phyloP scores from a whole-genome alignment of 2,797 vertebrate genomes.

The Rhinogobio ventralis region DNA sequence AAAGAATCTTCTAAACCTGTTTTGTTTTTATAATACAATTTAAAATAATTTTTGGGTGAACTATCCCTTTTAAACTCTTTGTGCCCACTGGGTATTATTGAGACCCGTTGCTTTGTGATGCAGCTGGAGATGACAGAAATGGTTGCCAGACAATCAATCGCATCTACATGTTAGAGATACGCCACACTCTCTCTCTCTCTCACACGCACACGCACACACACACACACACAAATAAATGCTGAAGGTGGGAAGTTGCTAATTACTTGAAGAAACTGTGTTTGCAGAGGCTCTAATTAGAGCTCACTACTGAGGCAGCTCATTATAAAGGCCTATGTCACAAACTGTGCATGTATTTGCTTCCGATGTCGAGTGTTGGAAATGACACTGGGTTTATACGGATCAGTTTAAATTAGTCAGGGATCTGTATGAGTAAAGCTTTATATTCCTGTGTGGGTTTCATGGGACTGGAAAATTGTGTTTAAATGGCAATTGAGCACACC shows the following conservation, averaged over 20 bases:
- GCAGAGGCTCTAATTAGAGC: neutral
- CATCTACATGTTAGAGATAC: slow-evolving; percentile 21
- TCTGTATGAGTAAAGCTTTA: neutral
- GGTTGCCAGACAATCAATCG: slow-evolving; percentile 56
- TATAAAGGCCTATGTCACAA: slow-evolving; percentile 8
- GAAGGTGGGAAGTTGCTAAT: slow-evolving; percentile 47
- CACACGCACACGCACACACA: no score
- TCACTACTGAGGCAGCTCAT: neutral
- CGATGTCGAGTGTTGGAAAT: neutral
- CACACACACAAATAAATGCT: neutral
- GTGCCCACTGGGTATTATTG: neutral
- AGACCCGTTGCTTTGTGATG: neutral
- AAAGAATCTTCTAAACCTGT: no score
- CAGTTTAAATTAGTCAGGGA: neutral
- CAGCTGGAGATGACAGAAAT: slow-evolving; percentile 42
- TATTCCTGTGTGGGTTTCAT: neutral
- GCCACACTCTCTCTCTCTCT: no score
- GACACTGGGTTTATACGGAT: neutral
- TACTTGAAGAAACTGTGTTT: slow-evolving; percentile 11
- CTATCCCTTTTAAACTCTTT: neutral
- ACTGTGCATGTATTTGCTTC: neutral
- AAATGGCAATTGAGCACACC: neutral
- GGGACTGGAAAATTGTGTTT: neutral
- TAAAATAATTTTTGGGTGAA: no score
- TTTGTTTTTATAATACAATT: no score